A percentile compares a stretch with the other conserved stretches of the same genome.
Conservation (phyloP, 1,140 invertebrate genomes). For the Theocolax elegans region DNA sequence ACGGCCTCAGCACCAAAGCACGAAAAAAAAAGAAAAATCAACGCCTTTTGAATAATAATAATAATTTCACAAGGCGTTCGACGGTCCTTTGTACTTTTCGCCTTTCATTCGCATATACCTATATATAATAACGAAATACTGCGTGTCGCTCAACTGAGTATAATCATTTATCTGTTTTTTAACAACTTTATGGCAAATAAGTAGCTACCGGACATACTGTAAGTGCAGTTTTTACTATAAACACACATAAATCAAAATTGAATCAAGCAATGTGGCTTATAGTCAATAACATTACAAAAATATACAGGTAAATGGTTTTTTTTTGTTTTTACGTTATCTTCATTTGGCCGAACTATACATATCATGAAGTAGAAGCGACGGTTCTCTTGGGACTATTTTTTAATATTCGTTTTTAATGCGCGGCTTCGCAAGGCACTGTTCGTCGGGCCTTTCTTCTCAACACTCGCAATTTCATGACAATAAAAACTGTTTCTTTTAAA, state of each 20-base stretch:
- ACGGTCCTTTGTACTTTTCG: slow-evolving; percentile 43
- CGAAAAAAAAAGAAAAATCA: not conserved
- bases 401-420: slow-evolving; percentile 9
- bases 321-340: slow-evolving; percentile 31
- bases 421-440: slow-evolving; percentile 30
- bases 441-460: slow-evolving; percentile 23
- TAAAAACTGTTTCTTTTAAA: too few species aligned
- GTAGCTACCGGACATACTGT: slow-evolving; percentile 33
- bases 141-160: slow-evolving; percentile 7
- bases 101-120: slow-evolving; percentile 9
- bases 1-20: not conserved
- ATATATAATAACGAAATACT: slow-evolving; percentile 25
- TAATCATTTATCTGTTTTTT: slow-evolving; percentile 3
- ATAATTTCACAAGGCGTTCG: slow-evolving; percentile 22
- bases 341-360: slow-evolving; percentile 28
- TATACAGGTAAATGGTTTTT: slow-evolving; percentile 41
- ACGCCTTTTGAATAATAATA: slow-evolving; percentile 24
- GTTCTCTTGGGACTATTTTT: not conserved
- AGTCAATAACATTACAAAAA: slow-evolving; percentile 51
- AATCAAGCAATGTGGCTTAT: slow-evolving; percentile 38
- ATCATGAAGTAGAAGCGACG: not conserved
- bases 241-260: slow-evolving; percentile 42
- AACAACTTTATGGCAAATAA: slow-evolving; percentile 35
- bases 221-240: slow-evolving; percentile 26
- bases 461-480: not conserved